Base-by-base conservation (phyloP, 2,888 invertebrate species). In the Entomobrya multifasciata region DNA sequence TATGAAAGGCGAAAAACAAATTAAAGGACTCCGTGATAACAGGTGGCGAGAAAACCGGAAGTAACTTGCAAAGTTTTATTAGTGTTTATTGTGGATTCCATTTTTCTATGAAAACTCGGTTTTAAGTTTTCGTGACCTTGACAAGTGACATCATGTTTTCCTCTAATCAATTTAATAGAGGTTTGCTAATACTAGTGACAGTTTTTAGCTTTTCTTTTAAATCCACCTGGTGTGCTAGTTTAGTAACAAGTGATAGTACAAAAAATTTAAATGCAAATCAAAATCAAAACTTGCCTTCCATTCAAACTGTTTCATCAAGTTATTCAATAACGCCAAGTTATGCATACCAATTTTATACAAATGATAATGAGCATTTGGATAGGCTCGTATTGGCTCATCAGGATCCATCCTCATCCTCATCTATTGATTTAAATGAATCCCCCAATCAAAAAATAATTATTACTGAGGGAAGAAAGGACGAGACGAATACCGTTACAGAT, bases 281-380 rank as follows among this genome's bases (percentile, higher is more conserved):
- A 36, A 57, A 41, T 77, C 44, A 13, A 77, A 70, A 44, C 47
- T 15, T 52, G 41, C 25, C 13, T n/a, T 36, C 36, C 8, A 4
- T 8, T 36, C 36, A 36, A 36, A 6, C 36, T n/a, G n/a, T n/a
- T 1, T 76, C 87, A 22, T 80, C 87, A n/a, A n/a, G n/a, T 0
- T 87, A 67, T 72, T 88, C 87, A 0, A 87, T 88, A 57, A 22
- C 65, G 22, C 88, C 90, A 0, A 90, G 90, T 80, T 78, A 74
- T 49, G 87, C 88, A 20, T 90, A 90, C 57, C 87, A 90, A 70
- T 88, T 88, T 36, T 86, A 89, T n/a, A 88, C 87, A 36, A 89
- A 90, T 74, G 89, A 86, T 44, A 65, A 88, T 55, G 86, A 88
- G 27, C 84, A 85, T 72, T 77, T 88, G 47, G 70, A 88, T 41